Evolutionary conservation across 2,113 vertebrate genomes (phyloP).

Genomic region (Lethenteron reissneri): DNA sequence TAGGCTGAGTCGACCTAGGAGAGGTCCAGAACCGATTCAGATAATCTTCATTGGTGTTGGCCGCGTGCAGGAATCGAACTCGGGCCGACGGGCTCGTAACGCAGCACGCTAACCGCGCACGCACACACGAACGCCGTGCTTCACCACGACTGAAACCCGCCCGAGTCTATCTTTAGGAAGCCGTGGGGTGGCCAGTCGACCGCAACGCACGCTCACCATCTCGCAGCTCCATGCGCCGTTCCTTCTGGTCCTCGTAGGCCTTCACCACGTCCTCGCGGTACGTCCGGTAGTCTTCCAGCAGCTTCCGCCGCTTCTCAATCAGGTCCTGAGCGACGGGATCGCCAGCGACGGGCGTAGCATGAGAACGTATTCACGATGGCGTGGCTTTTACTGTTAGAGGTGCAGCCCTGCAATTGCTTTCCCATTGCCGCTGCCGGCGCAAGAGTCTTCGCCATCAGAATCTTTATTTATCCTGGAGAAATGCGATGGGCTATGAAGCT

Average conservation of each 20-base stretch:
- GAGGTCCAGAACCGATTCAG: neutral
- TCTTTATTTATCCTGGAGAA: neutral
- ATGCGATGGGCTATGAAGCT: neutral
- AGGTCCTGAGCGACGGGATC: constrained; percentile 36
- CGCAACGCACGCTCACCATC: constrained; percentile 30
- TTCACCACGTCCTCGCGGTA: constrained; percentile 53
- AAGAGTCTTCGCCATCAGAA: neutral
- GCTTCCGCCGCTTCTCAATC: constrained; percentile 62
- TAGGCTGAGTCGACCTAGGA: too few species aligned
- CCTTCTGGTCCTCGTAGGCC: constrained; percentile 52
- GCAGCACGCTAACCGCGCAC: neutral
- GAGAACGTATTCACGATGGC: neutral
- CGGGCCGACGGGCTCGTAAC: neutral
- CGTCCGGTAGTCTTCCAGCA: constrained; percentile 83
- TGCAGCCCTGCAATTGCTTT: neutral
- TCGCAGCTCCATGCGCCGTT: constrained; percentile 52
- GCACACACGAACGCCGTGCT: neutral
- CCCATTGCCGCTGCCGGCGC: neutral
- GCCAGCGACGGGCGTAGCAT: neutral
- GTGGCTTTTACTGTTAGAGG: neutral
- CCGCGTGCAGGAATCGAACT: neutral
- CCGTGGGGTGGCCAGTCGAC: neutral
- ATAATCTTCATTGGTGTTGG: neutral
- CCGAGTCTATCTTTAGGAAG: neutral
- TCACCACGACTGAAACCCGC: neutral